phyloP scores from a whole-genome alignment of 1,140 invertebrate genomes.

The Centruroides sculpturatus region DNA sequence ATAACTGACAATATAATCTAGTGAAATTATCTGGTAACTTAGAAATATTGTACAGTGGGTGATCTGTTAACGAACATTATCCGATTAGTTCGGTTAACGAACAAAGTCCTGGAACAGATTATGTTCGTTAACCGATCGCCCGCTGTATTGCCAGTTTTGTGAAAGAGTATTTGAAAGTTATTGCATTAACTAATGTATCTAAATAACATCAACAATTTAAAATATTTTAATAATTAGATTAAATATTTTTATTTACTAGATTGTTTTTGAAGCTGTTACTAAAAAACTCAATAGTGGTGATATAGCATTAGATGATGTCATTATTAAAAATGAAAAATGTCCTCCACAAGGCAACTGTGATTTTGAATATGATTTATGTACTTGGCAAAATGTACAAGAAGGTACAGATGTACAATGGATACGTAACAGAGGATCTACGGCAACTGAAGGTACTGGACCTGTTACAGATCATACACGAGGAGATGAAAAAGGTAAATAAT shows the following conservation, averaged over 20 bases:
- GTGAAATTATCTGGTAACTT: no score
- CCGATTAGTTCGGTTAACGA: no score
- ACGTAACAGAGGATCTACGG: slow-evolving; percentile 5
- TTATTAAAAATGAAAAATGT: slow-evolving; percentile 9
- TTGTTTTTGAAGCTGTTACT: slow-evolving; percentile 12
- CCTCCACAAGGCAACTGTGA: slow-evolving; percentile 10
- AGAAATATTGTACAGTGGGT: no score
- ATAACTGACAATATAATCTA: no score
- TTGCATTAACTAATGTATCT: no score
- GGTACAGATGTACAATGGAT: slow-evolving; percentile 5
- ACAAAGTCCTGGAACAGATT: no score
- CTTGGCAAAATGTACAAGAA: slow-evolving; percentile 10
- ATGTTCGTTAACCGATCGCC: no score
- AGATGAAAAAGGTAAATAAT: slow-evolving; percentile 9
- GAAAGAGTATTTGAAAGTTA: no score
- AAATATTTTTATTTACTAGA: background rate
- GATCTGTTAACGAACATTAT: no score
- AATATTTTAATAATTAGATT: no score
- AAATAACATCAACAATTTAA: no score
- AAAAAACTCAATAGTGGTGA: slow-evolving; percentile 3
- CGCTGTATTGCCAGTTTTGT: no score
- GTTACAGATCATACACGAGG: slow-evolving; percentile 20
- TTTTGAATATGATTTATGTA: slow-evolving; percentile 15
- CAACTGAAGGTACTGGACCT: slow-evolving; percentile 13
- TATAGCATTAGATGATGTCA: slow-evolving; percentile 16